Evolutionary conservation across 2,113 vertebrate species (phyloP), one percentile per base, ranked within the genome.

Genomic region (Dolichallabes microphthalmus): DNA sequence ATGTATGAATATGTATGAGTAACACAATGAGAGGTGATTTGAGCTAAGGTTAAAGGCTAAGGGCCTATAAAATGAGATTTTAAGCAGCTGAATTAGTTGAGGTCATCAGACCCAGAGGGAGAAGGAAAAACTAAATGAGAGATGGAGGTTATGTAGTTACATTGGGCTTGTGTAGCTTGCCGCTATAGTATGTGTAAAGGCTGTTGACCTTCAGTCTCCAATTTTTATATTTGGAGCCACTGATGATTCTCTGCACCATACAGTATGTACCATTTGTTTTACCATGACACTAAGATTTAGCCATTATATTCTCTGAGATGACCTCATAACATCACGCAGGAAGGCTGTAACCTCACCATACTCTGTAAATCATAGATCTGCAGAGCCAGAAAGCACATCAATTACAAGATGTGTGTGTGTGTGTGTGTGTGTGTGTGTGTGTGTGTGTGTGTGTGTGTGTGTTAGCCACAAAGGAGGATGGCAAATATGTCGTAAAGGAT

Each of bases 11-110:
- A 66, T 68, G 39, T 83, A 88, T 83, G 60, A 57, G 53, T 52
- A 75, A 79, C 61, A 57, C 74, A 76, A 69, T 83, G 87, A 78
- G 68, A 58, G 91, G 86, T 81, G 61, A 81, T 81, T 86, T 81
- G 90, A 85, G 63, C 85, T 88, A 88, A 89, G 92, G 93, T 90
- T 92, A 93, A 93, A 94, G 93, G 93, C 92, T 94, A 94, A 94
- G 94, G 94, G 92, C 91, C 85, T 93, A 91, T 91, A 90, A 93
- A 94, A 94, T 93, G 86, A 93, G 92, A 92, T 93, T 94, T 94
- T 93, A 93, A 94, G 92, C 87, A 84, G 90, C 84, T 89, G 90
- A 93, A 94, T 94, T 93, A 94, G 88, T 87, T 82, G 88, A 92
- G 91, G 88, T 89, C 85, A 90, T 83, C 81, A 85, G 64, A 52